phyloP scores from a whole-genome alignment of 2,113 vertebrate species.

The Rhinoptilus africanus region DNA sequence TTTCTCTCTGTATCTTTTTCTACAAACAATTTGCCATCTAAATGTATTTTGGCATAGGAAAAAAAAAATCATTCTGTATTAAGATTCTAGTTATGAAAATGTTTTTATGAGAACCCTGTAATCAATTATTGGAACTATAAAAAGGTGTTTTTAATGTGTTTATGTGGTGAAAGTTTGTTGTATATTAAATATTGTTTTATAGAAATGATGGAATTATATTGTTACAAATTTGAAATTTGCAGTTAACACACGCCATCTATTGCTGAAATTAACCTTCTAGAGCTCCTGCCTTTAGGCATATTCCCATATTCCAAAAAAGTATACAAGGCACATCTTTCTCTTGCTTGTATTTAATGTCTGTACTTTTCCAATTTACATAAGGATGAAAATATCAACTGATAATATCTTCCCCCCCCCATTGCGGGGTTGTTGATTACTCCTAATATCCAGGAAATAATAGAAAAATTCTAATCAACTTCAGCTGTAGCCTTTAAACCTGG shows the following conservation, averaged over 20 bases:
- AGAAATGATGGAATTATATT: slow-evolving; percentile 73
- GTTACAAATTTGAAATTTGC: slow-evolving; percentile 43
- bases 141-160: slow-evolving; percentile 77
- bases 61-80: slow-evolving; percentile 75
- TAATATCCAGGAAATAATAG: neutral
- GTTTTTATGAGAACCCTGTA: slow-evolving; percentile 79
- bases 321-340: neutral
- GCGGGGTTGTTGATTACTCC: neutral
- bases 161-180: slow-evolving; percentile 80
- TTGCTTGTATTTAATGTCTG: neutral
- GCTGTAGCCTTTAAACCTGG: neutral
- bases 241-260: neutral
- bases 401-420: neutral
- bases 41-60: slow-evolving; percentile 83
- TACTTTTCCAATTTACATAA: neutral
- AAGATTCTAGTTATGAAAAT: slow-evolving; percentile 79
- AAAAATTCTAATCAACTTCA: neutral
- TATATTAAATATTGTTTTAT: slow-evolving; percentile 82
- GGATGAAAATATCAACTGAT: neutral
- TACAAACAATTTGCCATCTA: slow-evolving; percentile 72
- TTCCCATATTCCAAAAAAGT: neutral
- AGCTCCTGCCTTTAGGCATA: neutral
- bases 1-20: slow-evolving; percentile 71
- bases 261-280: neutral
- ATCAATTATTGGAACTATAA: slow-evolving; percentile 75